These are phyloP conservation scores for Cariama cristata DNA, from an alignment of 2,113 vertebrate genomes.

Conservation along the genomic window DNA sequence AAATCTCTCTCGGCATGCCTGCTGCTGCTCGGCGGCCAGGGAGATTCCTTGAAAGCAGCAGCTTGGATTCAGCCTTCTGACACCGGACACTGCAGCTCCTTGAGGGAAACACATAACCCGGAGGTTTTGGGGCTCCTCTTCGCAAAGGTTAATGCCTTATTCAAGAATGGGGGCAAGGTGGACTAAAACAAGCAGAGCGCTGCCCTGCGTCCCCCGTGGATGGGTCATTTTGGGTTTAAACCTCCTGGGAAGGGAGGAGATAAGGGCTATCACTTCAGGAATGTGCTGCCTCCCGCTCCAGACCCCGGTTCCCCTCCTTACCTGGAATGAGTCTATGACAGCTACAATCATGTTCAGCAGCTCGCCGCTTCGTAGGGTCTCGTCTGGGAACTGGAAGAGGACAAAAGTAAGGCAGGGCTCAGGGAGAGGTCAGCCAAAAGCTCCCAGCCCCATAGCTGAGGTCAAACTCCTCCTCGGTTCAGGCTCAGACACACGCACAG, in stretches of 20 bases:
- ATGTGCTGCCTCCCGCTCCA: neutral
- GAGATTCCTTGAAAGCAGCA: neutral
- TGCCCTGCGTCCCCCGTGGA: fast-evolving
- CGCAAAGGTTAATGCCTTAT: neutral
- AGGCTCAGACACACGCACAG: neutral
- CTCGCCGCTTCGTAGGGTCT: slow-evolving; percentile 92
- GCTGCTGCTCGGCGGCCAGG: too few relatives aligned
- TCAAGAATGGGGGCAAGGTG: fast-evolving
- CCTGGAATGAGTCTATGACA: slow-evolving; percentile 91
- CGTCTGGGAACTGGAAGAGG: slow-evolving; percentile 88
- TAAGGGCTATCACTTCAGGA: fast-evolving
- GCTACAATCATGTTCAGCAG: slow-evolving; percentile 98
- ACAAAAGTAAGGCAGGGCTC: neutral
- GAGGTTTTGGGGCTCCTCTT: neutral
- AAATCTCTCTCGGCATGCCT: neutral
- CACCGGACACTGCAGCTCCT: fast-evolving
- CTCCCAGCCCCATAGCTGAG: fast-evolving
- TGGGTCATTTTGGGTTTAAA: fast-evolving
- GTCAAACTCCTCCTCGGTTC: neutral
- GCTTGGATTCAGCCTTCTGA: neutral
- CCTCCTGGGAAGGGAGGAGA: neutral
- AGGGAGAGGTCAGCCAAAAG: neutral
- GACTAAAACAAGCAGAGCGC: fast-evolving
- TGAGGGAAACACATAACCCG: too few relatives aligned
- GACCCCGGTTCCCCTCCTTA: neutral